Percentiles rank a stretch among this genome's conserved stretches.
phyloP scores from a whole-genome alignment of 1,140 invertebrate species.

The Drosophila biarmipes region DNA sequence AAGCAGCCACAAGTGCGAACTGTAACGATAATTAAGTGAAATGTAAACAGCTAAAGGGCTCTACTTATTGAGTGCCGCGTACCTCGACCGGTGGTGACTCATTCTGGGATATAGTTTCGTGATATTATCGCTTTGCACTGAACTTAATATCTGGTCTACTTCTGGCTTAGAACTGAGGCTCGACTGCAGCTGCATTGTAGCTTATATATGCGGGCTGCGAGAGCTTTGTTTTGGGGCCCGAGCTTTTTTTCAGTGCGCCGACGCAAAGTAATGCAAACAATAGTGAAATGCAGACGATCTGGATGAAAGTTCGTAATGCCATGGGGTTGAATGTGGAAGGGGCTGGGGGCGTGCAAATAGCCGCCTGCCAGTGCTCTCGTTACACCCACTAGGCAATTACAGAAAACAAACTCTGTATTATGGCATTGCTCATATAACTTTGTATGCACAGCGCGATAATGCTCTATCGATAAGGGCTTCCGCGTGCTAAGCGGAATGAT shows the following conservation, averaged over 20 bases:
- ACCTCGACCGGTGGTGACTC: slow-evolving; percentile 27
- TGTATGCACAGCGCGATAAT: slow-evolving; percentile 22
- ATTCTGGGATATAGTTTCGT: slow-evolving; percentile 1
- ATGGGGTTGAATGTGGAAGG: too few species aligned
- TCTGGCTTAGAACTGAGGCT: slow-evolving; percentile 50
- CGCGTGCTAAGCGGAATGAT: slow-evolving; percentile 12
- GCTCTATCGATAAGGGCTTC: slow-evolving; percentile 39
- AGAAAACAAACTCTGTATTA: slow-evolving; percentile 23
- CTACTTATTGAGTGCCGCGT: not conserved
- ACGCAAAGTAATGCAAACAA: slow-evolving; percentile 51
- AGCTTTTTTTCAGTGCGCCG: slow-evolving; percentile 50
- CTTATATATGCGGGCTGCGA: slow-evolving; percentile 53
- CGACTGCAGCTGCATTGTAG: slow-evolving; percentile 43
- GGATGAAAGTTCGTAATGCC: slow-evolving; percentile 1
- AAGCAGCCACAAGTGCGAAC: slow-evolving; percentile 36
- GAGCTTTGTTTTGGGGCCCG: slow-evolving; percentile 48
- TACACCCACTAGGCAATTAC: slow-evolving; percentile 43
- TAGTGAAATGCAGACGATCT: slow-evolving; percentile 67
- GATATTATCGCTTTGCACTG: not conserved
- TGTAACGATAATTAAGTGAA: slow-evolving; percentile 16
- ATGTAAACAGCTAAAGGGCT: not conserved
- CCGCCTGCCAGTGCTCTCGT: slow-evolving; percentile 32
- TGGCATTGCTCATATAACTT: slow-evolving; percentile 23
- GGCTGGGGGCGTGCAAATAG: not conserved
- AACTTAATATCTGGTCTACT: slow-evolving; percentile 17